phyloP scores from a whole-genome alignment of 2,113 vertebrate species.

The Zootoca vivipara region DNA sequence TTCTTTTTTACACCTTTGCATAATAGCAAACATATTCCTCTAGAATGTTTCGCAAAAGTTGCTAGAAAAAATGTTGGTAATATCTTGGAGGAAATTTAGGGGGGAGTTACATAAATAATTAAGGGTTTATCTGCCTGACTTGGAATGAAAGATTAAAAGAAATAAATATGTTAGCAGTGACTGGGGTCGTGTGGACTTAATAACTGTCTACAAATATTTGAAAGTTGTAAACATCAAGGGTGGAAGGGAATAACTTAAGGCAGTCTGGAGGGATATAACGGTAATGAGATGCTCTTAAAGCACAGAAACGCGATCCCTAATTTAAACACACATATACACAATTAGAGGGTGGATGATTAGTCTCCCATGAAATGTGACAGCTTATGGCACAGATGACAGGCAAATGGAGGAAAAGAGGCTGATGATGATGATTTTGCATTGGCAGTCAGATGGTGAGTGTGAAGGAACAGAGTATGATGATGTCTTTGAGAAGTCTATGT shows the following conservation, averaged over 20 bases:
- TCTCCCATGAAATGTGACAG: neutral
- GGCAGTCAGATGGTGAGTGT: neutral
- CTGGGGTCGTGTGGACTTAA: slow-evolving; percentile 26
- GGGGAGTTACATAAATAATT: slow-evolving; percentile 69
- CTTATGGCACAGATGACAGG: neutral
- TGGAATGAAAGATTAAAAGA: slow-evolving; percentile 66
- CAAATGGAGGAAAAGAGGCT: neutral
- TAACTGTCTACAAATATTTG: slow-evolving; percentile 47
- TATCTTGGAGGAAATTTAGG: slow-evolving; percentile 56
- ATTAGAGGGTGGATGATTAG: slow-evolving; percentile 2
- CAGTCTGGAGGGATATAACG: neutral
- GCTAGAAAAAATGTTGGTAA: slow-evolving; percentile 47
- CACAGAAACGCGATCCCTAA: slow-evolving; percentile 6
- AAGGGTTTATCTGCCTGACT: slow-evolving; percentile 59
- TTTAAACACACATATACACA: slow-evolving; percentile 7
- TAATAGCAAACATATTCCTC: slow-evolving; percentile 23
- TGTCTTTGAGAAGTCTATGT: too few relatives aligned
- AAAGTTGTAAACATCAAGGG: slow-evolving; percentile 45
- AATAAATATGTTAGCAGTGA: slow-evolving; percentile 69
- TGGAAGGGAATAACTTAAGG: slow-evolving; percentile 52
- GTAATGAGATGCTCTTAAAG: slow-evolving; percentile 2
- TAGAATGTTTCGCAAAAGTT: slow-evolving; percentile 48
- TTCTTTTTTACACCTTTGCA: neutral
- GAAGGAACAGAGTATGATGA: neutral
- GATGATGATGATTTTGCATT: neutral